A percentile compares a stretch with the other conserved stretches of the same genome.
Conservation (phyloP, 2,888 invertebrate species). For the Dryocosmus kuriphilus region DNA sequence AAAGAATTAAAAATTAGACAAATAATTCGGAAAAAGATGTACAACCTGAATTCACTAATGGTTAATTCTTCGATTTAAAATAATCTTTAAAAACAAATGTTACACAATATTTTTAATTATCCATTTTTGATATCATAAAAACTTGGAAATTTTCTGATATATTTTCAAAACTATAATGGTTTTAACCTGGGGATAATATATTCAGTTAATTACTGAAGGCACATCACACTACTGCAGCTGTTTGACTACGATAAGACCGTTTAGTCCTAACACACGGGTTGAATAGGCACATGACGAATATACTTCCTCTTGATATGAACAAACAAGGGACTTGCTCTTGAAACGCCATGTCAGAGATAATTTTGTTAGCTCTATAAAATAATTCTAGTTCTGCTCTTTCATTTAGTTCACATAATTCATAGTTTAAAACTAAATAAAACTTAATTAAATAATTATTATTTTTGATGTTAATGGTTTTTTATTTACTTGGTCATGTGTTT, state of each 20-base stretch:
- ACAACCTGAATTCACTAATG: too few species aligned
- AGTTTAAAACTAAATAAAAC: neutral
- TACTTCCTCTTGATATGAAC: neutral
- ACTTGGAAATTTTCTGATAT: neutral
- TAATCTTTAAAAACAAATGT: too few species aligned
- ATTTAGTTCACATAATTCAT: neutral
- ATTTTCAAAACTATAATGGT: neutral
- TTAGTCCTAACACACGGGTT: constrained; percentile 1
- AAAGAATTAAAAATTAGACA: too few species aligned
- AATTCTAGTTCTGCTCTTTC: neutral
- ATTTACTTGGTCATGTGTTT: too few species aligned
- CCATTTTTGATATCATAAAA: neutral
- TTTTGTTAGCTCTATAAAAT: neutral
- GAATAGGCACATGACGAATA: constrained; percentile 9
- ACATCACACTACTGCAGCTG: constrained; percentile 16
- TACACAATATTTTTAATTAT: neutral
- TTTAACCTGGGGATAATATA: neutral
- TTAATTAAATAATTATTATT: neutral
- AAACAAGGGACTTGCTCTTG: neutral
- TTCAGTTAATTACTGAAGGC: constrained; percentile 21
- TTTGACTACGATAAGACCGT: constrained; percentile 29
- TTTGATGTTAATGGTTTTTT: too few species aligned
- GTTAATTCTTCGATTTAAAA: too few species aligned
- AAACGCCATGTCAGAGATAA: neutral
- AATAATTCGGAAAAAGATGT: too few species aligned